A percentile compares a stretch with the other conserved stretches of the same genome.
Evolutionary conservation across 1,140 invertebrate genomes (phyloP).

Genomic region (Rhynchophorus ferrugineus): DNA sequence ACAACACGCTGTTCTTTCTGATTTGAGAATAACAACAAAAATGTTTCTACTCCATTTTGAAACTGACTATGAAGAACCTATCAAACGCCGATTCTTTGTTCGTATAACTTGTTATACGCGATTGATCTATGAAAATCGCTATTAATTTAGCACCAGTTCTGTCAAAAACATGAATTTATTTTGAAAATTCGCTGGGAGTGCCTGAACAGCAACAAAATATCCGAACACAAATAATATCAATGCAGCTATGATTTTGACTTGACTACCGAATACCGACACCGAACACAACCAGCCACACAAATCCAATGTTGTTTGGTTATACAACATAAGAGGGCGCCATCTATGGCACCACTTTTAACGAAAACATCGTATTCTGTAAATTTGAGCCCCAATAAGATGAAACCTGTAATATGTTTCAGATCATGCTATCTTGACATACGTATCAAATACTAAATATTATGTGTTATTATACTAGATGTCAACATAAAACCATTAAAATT

Average conservation of each 20-base stretch:
- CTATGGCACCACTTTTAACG: too few species aligned
- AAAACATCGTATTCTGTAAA: too few species aligned
- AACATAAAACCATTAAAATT: too few species aligned
- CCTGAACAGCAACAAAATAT: slow-evolving; percentile 25
- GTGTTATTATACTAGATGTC: too few species aligned
- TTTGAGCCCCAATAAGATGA: too few species aligned
- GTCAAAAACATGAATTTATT: slow-evolving; percentile 23
- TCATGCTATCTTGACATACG: too few species aligned
- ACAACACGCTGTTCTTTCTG: slow-evolving; percentile 12
- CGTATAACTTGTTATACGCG: slow-evolving; percentile 13
- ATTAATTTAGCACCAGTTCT: slow-evolving; percentile 17
- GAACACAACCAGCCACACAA: slow-evolving; percentile 15
- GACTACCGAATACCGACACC: slow-evolving; percentile 18
- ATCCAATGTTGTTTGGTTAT: slow-evolving; percentile 9
- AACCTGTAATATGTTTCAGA: too few species aligned
- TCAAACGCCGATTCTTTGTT: slow-evolving; percentile 26
- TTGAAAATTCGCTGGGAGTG: slow-evolving; percentile 20
- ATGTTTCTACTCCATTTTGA: slow-evolving; percentile 33
- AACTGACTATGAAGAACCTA: slow-evolving; percentile 22
- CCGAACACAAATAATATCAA: slow-evolving; percentile 26
- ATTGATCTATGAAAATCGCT: slow-evolving; percentile 18
- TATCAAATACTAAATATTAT: too few species aligned
- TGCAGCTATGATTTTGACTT: slow-evolving; percentile 26
- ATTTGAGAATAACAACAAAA: slow-evolving; percentile 28
- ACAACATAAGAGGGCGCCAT: slow-evolving; percentile 15